Percentiles rank a stretch among this genome's conserved stretches.
These are phyloP conservation scores for Ennomos fuscantarius DNA, from an alignment of 2,888 invertebrate species.

Conservation along the genomic window DNA sequence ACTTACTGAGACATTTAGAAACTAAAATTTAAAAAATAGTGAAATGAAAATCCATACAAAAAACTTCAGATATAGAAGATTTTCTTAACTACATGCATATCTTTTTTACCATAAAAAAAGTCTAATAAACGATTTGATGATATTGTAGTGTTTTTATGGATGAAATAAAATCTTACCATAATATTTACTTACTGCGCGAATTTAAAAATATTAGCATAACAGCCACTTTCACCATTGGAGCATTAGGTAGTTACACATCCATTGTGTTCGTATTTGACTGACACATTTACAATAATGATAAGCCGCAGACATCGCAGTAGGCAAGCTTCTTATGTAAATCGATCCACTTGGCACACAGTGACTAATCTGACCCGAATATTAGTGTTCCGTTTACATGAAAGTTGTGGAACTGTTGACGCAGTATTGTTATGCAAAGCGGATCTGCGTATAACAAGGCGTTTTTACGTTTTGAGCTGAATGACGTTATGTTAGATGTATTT, in stretches of 20 bases:
- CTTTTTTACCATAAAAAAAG: no score
- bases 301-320: conserved; percentile 36
- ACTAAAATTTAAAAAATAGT: no score
- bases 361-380: conserved; percentile 68
- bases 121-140: no score
- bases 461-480: conserved; percentile 27
- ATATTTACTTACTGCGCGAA: background rate
- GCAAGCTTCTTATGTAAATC: conserved; percentile 67
- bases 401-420: conserved; percentile 46
- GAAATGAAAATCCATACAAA: no score
- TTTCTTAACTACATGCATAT: no score
- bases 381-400: conserved; percentile 65
- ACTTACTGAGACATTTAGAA: no score
- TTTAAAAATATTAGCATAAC: conserved; percentile 16
- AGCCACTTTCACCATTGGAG: conserved; percentile 35
- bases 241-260: conserved; percentile 11
- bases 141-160: no score
- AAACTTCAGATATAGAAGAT: no score
- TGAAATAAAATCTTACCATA: no score
- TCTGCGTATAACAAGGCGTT: conserved; percentile 38
- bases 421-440: conserved; percentile 76
- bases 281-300: conserved; percentile 55
- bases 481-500: conserved; percentile 18
- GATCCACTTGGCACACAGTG: conserved; percentile 54
- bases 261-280: conserved; percentile 37